Evolutionary conservation across 2,113 vertebrate genomes (phyloP), one percentile per base, ranked within the genome.

Genomic region (Tychaedon coryphoeus): DNA sequence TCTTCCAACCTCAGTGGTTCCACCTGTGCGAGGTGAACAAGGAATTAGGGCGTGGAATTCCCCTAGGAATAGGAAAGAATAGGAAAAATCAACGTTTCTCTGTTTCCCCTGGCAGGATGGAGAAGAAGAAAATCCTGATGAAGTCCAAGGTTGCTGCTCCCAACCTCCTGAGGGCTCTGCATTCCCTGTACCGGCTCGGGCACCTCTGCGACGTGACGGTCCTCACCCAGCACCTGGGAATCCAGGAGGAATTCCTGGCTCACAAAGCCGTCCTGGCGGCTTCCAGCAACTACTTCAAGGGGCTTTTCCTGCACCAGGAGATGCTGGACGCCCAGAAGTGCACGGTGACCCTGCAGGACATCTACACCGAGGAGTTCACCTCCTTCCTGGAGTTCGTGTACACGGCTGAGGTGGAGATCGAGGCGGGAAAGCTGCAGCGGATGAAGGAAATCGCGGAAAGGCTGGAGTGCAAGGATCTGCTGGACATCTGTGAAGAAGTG

Each of bases 231-330:
- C 96, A 96, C 10, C 88, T 94, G 1, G 97, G 96, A 8, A 85
- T 92, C n/a, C 95, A 96, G 64, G 96, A 96, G 76, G 92, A 96
- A 47, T 97, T 98, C 95, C 91, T 92, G 29, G 97, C 90, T 71
- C 97, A 98, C 82, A 97, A 93, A 76, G 97, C 94, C 2, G 96
- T 98, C 43, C 85, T 98, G 91, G 97, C 96, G 51, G 96, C 98
- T 88, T 98, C 97, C 91, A 98, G 98, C 90, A 97, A 97, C 66
- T 98, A 98, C 50, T 98, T 98, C 86, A 97, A 79, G 66, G 96
- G 97, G 11, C 94, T 98, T 14, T 97, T 98, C 64, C 91, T 97
- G 45, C 95, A 93, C 4, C 61, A 96, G 54, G 96, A 97, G 64
- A 94, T 93, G 89, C 61, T 95, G 80, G 94, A 94, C 6, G 13